Percentiles rank a stretch among this genome's conserved stretches.
Conservation (phyloP, 2,113 vertebrate species). For the Tautogolabrus adspersus region DNA sequence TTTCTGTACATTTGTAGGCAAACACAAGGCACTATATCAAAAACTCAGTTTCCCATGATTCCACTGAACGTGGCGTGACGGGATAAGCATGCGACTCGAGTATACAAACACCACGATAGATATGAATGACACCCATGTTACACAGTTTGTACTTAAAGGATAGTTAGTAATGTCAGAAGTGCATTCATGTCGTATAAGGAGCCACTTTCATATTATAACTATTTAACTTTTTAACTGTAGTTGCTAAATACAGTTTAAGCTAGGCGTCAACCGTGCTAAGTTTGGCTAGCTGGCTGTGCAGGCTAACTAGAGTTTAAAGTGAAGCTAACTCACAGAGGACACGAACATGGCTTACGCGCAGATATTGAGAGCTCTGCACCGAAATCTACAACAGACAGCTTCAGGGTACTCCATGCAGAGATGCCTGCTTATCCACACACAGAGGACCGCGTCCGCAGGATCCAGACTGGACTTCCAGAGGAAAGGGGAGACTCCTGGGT, state of each 20-base stretch:
- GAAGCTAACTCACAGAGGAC: slow-evolving; percentile 4
- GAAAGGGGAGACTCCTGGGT: not conserved
- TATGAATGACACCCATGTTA: not conserved
- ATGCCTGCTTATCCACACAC: slow-evolving; percentile 25
- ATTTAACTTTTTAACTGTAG: no score
- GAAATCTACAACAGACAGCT: slow-evolving; percentile 26
- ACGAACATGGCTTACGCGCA: slow-evolving; percentile 67
- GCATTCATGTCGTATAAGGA: not conserved
- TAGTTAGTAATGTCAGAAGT: not conserved
- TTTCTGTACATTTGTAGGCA: no score
- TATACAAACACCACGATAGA: not conserved
- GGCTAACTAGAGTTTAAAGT: not conserved
- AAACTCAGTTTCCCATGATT: slow-evolving; percentile 63
- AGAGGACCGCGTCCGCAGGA: slow-evolving; percentile 1
- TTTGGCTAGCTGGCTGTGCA: not conserved
- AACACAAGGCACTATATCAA: not conserved
- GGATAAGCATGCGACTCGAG: slow-evolving; percentile 14
- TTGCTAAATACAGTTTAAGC: not conserved
- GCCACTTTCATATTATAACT: not conserved
- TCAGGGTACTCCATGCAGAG: slow-evolving; percentile 28
- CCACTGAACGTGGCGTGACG: slow-evolving; percentile 29
- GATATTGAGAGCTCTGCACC: slow-evolving; percentile 59
- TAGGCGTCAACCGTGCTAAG: not conserved
- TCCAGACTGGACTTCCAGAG: not conserved
- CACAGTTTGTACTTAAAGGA: not conserved